Evolutionary conservation across 2,888 invertebrate species (phyloP).

Genomic region (Thecophora atra): DNA sequence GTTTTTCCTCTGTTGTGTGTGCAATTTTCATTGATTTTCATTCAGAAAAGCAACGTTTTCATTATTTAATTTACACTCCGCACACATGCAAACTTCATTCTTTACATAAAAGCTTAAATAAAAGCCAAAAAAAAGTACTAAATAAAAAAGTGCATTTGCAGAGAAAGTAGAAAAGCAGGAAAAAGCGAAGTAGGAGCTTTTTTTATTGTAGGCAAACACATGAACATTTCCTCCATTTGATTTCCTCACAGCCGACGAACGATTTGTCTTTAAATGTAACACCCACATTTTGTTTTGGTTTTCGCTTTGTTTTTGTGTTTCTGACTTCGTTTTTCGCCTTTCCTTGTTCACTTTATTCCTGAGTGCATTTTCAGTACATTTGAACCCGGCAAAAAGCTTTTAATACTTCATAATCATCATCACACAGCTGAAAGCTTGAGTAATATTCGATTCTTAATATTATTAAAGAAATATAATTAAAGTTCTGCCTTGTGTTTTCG

Average conservation of each 20-base stretch:
- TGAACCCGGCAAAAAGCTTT: slow-evolving; percentile 28
- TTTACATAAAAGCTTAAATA: no score
- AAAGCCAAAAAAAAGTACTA: no score
- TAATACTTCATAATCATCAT: not conserved
- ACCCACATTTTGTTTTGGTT: not conserved
- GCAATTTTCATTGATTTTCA: slow-evolving; percentile 32
- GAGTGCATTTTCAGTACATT: slow-evolving; percentile 26
- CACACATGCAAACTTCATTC: not conserved
- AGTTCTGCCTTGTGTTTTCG: no score
- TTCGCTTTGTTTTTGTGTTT: not conserved
- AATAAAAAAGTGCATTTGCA: no score
- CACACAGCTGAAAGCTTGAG: no score
- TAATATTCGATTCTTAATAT: no score
- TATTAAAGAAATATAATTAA: no score
- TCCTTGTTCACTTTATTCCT: not conserved
- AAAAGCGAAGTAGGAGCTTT: slow-evolving; percentile 5
- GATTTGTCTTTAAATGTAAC: not conserved
- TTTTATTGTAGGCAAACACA: not conserved
- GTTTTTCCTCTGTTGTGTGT: not conserved
- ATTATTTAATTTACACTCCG: not conserved
- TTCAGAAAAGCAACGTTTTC: slow-evolving; percentile 15
- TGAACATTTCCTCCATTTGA: not conserved
- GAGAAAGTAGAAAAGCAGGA: not conserved
- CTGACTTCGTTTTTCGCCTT: not conserved
- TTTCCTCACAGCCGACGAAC: no score